A percentile compares a stretch with the other conserved stretches of the same genome.
These are phyloP conservation scores for Callocephalon fimbriatum DNA, from an alignment of 2,113 vertebrate species.

Conservation along the genomic window DNA sequence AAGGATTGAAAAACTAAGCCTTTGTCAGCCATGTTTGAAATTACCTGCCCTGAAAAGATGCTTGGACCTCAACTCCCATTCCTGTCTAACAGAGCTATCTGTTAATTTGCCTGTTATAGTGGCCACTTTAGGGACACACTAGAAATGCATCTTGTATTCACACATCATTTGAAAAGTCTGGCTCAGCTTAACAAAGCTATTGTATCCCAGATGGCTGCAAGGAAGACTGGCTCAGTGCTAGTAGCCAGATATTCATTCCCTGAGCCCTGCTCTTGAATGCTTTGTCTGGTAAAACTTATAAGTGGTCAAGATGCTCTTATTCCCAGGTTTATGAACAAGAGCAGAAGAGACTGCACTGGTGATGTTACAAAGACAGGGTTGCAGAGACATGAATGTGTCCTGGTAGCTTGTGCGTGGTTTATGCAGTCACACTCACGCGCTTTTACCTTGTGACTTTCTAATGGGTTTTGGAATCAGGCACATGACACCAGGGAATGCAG, in stretches of 20 bases:
- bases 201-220: not conserved
- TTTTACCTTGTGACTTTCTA: slow-evolving; percentile 56
- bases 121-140: not conserved
- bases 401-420: not conserved
- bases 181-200: not conserved
- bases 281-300: not conserved
- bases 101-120: not conserved
- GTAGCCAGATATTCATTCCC: not conserved
- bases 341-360: not conserved
- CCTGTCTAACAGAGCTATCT: not conserved
- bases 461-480: slow-evolving; percentile 46
- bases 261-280: accelerated
- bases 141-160: not conserved
- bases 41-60: not conserved
- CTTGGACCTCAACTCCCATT: not conserved
- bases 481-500: slow-evolving; percentile 54
- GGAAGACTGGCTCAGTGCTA: not conserved
- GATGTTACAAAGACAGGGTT: not conserved
- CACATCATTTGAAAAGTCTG: not conserved
- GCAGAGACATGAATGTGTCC: not conserved
- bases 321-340: not conserved
- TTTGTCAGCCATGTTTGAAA: not conserved
- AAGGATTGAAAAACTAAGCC: not conserved
- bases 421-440: slow-evolving; percentile 1
- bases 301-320: accelerated